Percentiles rank a stretch among this genome's conserved stretches.
Conservation (phyloP, 2,888 invertebrate genomes). For the Crepidodera aurea region DNA sequence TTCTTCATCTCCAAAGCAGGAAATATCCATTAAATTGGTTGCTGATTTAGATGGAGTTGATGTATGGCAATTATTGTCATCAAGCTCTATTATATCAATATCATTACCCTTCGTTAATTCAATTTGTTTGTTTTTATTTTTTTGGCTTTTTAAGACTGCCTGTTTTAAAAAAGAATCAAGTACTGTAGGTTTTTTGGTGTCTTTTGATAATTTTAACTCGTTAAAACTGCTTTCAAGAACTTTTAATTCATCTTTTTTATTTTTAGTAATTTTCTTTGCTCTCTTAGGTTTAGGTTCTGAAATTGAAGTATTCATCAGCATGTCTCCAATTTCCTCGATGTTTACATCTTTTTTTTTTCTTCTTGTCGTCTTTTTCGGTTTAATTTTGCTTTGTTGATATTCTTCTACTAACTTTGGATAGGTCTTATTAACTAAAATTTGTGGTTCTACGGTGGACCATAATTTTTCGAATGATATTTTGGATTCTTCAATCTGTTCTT, state of each 20-base stretch:
- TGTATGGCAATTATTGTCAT: constrained; percentile 24
- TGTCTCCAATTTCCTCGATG: constrained; percentile 41
- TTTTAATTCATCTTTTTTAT: constrained; percentile 21
- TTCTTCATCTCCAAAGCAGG: constrained; percentile 58
- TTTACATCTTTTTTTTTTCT: constrained; percentile 44
- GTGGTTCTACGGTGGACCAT: constrained; percentile 76
- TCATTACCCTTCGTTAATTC: neutral
- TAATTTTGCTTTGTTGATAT: constrained; percentile 66
- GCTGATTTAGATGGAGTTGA: constrained; percentile 46
- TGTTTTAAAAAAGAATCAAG: constrained; percentile 53
- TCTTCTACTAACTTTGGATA: constrained; percentile 71
- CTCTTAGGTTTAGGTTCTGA: constrained; percentile 50
- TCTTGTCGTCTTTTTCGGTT: constrained; percentile 53
- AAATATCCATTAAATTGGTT: constrained; percentile 47
- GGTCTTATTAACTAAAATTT: constrained; percentile 68
- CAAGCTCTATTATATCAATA: constrained; percentile 16
- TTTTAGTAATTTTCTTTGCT: constrained; percentile 49
- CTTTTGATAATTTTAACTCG: constrained; percentile 30
- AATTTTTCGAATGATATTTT: constrained; percentile 60
- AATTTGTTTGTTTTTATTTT: constrained; percentile 45
- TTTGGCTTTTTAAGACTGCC: constrained; percentile 45
- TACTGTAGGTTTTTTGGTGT: constrained; percentile 39
- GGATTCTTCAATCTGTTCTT: constrained; percentile 66
- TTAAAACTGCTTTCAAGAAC: constrained; percentile 36
- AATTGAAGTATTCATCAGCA: constrained; percentile 49